Percentiles rank a stretch among this genome's conserved stretches.
Conservation (phyloP, 2,888 invertebrate genomes). For the Leptopterna dolabrata region DNA sequence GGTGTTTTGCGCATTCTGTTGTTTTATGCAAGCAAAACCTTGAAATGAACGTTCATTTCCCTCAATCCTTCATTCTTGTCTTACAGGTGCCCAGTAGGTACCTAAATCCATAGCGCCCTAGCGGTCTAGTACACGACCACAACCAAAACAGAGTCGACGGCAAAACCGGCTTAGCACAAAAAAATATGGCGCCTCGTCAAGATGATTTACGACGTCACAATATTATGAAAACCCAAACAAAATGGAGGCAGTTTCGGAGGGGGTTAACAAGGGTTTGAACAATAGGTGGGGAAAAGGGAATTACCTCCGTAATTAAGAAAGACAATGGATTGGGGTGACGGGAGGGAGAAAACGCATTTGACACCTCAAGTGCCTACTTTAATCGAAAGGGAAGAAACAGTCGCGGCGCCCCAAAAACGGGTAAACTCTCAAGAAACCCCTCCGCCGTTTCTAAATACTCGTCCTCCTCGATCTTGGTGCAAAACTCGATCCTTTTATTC, state of each 20-base stretch:
- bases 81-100: too few species aligned
- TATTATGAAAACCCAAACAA: neutral
- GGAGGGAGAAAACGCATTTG: neutral
- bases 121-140: too few species aligned
- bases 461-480: neutral
- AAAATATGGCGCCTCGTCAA: neutral
- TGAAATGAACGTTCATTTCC: too few species aligned
- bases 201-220: neutral
- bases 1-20: too few species aligned
- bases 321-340: neutral
- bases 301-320: conserved; percentile 1
- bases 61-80: too few species aligned
- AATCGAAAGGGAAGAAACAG: neutral
- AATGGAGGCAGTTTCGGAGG: neutral
- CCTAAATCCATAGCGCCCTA: too few species aligned
- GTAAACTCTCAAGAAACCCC: neutral
- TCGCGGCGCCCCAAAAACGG: neutral
- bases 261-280: neutral
- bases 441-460: neutral
- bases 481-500: neutral
- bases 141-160: too few species aligned
- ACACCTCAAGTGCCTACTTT: neutral
- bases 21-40: too few species aligned
- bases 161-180: too few species aligned
- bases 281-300: neutral